These are phyloP conservation scores for Chloromyia formosa DNA, from an alignment of 2,888 invertebrate species.

Conservation along the genomic window DNA sequence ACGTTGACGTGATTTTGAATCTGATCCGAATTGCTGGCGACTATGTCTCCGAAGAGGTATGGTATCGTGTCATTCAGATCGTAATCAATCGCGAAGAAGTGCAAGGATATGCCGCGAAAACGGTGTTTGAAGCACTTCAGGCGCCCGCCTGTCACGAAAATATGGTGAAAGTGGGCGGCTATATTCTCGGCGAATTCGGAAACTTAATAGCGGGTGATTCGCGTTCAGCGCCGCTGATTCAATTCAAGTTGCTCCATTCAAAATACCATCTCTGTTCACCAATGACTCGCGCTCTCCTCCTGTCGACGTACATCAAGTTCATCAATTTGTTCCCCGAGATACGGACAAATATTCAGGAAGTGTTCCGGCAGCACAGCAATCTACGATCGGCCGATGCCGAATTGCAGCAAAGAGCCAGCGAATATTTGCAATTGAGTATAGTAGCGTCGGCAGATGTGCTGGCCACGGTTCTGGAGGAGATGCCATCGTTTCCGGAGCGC, in stretches of 20 bases:
- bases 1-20: conserved; percentile 97
- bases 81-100: conserved; percentile 99
- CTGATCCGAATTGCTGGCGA: conserved; percentile 99
- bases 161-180: conserved; percentile 99
- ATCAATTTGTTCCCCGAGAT: conserved; percentile 99
- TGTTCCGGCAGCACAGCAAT: conserved; percentile 94
- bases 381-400: conserved; percentile 97
- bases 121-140: conserved; percentile 98
- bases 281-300: conserved; percentile 92
- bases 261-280: conserved; percentile 99
- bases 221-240: conserved; percentile 94
- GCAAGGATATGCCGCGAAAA: conserved; percentile 99
- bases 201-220: conserved; percentile 99
- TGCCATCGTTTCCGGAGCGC: conserved; percentile 99
- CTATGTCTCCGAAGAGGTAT: conserved; percentile 99
- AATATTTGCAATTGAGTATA: conserved; percentile 95
- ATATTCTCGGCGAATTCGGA: conserved; percentile 98
- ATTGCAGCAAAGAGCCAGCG: conserved; percentile 96
- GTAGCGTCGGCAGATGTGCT: conserved; percentile 96
- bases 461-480: conserved; percentile 98
- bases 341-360: conserved; percentile 92
- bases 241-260: conserved; percentile 97
- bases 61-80: conserved; percentile 99
- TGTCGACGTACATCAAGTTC: conserved; percentile 99
- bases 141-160: conserved; percentile 99